Evolutionary conservation across 2,113 vertebrate species (phyloP).

Genomic region (Leucopsar rothschildi): DNA sequence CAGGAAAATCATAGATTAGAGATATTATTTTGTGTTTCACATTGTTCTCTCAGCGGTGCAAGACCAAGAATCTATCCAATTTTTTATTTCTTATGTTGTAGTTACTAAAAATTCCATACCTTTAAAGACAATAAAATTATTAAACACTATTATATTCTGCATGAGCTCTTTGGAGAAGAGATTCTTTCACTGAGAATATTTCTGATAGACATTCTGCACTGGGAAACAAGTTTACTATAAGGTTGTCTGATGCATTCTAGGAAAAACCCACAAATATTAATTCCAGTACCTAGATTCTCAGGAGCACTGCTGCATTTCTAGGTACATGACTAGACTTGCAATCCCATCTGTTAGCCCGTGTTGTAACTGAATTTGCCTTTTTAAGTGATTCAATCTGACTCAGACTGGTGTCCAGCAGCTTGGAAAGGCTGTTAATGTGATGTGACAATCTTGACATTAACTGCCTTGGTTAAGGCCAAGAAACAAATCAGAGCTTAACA

Average conservation of each 20-base stretch:
- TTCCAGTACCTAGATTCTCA: neutral
- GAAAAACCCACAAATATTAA: neutral
- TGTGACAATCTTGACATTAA: neutral
- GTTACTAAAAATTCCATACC: neutral
- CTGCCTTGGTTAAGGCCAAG: neutral
- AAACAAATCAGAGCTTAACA: neutral
- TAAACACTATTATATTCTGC: neutral
- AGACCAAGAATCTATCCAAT: neutral
- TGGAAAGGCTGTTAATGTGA: neutral
- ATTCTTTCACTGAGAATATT: neutral
- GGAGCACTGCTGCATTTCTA: neutral
- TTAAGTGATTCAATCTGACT: neutral
- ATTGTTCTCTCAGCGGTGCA: neutral
- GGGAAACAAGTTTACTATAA: neutral
- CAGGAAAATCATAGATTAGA: neutral
- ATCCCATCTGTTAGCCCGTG: neutral
- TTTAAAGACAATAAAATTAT: neutral
- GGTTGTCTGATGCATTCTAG: neutral
- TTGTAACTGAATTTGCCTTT: neutral
- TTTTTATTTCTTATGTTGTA: neutral
- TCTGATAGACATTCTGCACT: neutral
- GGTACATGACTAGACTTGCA: neutral
- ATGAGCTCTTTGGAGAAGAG: neutral
- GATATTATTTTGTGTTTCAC: neutral
- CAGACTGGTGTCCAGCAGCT: neutral